phyloP scores from a whole-genome alignment of 2,888 invertebrate genomes.

The Corythucha ciliata region DNA sequence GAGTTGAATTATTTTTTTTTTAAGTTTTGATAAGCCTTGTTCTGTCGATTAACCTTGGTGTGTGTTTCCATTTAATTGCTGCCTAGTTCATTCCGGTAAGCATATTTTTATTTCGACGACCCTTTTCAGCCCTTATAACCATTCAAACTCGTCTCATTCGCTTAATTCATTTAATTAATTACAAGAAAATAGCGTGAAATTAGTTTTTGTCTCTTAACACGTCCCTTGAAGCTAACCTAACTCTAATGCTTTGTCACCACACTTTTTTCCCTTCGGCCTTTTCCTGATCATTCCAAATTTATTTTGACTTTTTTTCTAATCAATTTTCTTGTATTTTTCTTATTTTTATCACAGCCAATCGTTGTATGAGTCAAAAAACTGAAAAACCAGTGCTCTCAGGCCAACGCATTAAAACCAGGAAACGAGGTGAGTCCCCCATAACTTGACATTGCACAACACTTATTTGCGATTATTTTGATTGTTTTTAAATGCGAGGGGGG shows the following conservation, averaged over 20 bases:
- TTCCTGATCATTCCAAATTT: too few relatives aligned
- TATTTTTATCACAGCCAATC: conserved; percentile 55
- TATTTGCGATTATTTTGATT: too few relatives aligned
- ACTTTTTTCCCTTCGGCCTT: too few relatives aligned
- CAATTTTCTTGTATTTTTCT: conserved; percentile 1
- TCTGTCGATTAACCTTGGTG: conserved; percentile 13
- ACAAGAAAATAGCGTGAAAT: too few relatives aligned
- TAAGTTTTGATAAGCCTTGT: neutral
- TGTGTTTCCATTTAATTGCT: conserved; percentile 18
- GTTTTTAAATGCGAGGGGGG: too few relatives aligned
- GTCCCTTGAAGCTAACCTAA: too few relatives aligned
- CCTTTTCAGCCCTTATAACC: neutral
- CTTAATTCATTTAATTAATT: too few relatives aligned
- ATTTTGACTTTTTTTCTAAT: neutral
- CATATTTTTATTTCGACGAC: neutral
- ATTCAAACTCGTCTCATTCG: too few relatives aligned
- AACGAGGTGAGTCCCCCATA: conserved; percentile 69
- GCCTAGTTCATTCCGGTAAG: conserved; percentile 22
- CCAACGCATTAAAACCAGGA: conserved; percentile 99
- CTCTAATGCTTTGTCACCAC: too few relatives aligned
- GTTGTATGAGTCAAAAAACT: conserved; percentile 99
- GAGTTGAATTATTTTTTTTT: neutral
- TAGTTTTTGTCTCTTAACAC: too few relatives aligned
- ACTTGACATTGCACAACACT: neutral
- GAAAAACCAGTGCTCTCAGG: conserved; percentile 99